Conservation (phyloP, 2,797 vertebrate species). For the Nothura maculosa region DNA sequence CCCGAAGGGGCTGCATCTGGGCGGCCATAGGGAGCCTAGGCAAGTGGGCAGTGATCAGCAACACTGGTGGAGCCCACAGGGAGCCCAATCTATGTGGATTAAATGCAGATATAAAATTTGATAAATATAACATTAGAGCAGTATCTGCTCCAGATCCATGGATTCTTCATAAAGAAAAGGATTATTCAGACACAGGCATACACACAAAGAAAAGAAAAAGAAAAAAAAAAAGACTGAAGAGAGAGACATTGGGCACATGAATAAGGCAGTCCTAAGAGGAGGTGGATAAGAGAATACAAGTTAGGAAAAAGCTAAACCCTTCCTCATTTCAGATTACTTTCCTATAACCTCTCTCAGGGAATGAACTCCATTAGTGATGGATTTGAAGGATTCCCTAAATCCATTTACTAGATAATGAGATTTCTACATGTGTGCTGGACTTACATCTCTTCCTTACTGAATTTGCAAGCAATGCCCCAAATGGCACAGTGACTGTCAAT, state of each 20-base stretch:
- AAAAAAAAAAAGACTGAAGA: neutral
- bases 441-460: neutral
- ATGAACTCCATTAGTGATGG: neutral
- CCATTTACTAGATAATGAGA: neutral
- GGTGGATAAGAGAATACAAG: neutral
- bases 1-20: no score
- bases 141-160: neutral
- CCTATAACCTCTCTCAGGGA: neutral
- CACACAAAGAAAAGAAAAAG: no score
- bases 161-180: neutral
- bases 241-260: neutral
- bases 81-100: accelerated
- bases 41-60: no score
- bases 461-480: neutral
- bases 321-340: neutral
- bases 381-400: neutral
- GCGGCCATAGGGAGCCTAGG: neutral
- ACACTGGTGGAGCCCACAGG: accelerated
- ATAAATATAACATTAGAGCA: neutral
- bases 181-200: no score
- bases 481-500: neutral
- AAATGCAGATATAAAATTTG: neutral
- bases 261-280: neutral
- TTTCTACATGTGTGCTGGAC: neutral
- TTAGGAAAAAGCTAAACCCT: neutral